A percentile compares a stretch with the other conserved stretches of the same genome.
Evolutionary conservation across 1,140 invertebrate genomes (phyloP).

Genomic region (Cydia amplana): DNA sequence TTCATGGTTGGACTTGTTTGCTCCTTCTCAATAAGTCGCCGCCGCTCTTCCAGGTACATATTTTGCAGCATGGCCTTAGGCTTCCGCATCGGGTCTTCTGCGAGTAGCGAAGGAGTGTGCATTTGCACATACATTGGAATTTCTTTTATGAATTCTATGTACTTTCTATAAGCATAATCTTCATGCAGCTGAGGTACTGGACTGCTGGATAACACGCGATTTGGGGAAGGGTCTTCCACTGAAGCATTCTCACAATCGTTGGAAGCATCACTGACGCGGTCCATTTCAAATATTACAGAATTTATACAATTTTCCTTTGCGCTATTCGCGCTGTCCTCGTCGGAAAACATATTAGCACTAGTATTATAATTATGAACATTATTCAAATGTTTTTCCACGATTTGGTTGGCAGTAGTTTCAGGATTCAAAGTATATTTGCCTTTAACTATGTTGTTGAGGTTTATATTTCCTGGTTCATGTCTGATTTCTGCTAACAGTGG

Average conservation of each 20-base stretch:
- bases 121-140: slow-evolving; percentile 46
- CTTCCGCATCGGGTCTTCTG: slow-evolving; percentile 43
- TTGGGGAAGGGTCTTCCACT: background rate
- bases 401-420: slow-evolving; percentile 3
- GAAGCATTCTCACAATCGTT: background rate
- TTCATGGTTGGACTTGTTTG: background rate
- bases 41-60: slow-evolving; percentile 28
- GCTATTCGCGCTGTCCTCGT: slow-evolving; percentile 5
- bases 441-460: slow-evolving; percentile 39
- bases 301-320: background rate
- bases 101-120: slow-evolving; percentile 41
- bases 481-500: slow-evolving; percentile 41
- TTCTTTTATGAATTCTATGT: slow-evolving; percentile 50
- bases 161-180: slow-evolving; percentile 42
- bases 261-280: slow-evolving; percentile 1
- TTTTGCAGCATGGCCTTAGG: slow-evolving; percentile 40
- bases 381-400: slow-evolving; percentile 20
- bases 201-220: slow-evolving; percentile 16
- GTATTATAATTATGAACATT: slow-evolving; percentile 12
- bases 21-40: background rate
- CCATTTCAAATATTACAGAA: slow-evolving; percentile 1
- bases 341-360: slow-evolving; percentile 23
- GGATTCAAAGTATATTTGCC: background rate
- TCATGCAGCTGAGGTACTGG: slow-evolving; percentile 10
- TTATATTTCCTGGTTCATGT: slow-evolving; percentile 39